Evolutionary conservation across 2,113 vertebrate species (phyloP).

Genomic region (Tursiops truncatus): DNA sequence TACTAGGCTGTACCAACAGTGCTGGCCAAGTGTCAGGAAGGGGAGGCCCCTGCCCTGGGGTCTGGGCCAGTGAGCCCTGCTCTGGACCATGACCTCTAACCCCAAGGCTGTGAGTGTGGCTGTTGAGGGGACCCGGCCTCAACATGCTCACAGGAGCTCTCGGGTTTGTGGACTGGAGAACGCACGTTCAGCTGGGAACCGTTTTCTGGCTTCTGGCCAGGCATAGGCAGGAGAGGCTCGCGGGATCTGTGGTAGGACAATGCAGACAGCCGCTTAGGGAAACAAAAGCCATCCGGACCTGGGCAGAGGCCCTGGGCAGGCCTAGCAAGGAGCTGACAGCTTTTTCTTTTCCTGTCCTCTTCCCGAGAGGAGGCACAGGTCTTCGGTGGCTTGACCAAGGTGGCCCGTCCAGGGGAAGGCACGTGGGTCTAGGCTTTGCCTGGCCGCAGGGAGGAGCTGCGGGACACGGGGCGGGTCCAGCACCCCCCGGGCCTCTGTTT

Average conservation of each 20-base stretch:
- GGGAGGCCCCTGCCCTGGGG: neutral
- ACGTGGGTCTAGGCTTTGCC: neutral
- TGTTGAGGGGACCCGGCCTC: neutral
- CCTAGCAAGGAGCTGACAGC: fast-evolving
- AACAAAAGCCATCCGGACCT: fast-evolving
- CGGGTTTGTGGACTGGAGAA: neutral
- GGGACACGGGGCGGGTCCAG: neutral
- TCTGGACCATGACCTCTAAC: neutral
- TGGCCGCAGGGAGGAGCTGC: neutral
- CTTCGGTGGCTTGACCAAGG: neutral
- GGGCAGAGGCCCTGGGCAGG: neutral
- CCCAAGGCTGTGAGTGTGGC: neutral
- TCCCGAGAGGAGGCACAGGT: neutral
- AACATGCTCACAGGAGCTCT: neutral
- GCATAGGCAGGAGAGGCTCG: neutral
- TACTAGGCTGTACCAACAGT: neutral
- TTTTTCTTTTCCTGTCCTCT: neutral
- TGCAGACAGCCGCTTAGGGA: neutral
- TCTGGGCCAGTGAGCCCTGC: neutral
- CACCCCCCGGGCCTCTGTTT: neutral
- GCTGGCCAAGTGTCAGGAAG: neutral
- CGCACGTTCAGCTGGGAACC: neutral
- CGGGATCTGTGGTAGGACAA: neutral
- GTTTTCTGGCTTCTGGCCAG: neutral
- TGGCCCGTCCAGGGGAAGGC: neutral